Base-by-base conservation (phyloP, 2,113 vertebrate genomes). In the Lanius collurio region DNA sequence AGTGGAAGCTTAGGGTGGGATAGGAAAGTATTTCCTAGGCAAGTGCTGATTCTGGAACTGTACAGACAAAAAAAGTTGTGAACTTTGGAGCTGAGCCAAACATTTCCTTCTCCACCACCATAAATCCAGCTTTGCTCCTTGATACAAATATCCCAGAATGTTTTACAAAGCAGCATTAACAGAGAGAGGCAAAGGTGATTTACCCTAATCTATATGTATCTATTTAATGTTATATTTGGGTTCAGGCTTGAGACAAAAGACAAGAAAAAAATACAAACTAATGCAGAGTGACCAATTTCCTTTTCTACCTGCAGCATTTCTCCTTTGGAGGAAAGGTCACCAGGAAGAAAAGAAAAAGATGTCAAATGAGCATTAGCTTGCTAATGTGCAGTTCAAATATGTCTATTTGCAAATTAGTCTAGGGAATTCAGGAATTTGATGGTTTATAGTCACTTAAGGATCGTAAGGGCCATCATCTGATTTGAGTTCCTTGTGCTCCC, bases 21-120 rank as follows among this genome's bases (percentile, higher is more conserved):
- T 89, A 67, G 77, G 63, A 94, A 93, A 97, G 82, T n/a, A 50
- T 83, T 95, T 96, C 82, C 53, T 94, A 91, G 37, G 20, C 57
- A 52, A 96, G 84, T 91, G 93, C 95, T 97, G 95, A 91, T 96
- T 97, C 90, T 97, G 94, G 94, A 92, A 94, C 11, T 28, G 57
- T 70, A 94, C 70, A 53, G 52, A 90, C 39, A 91, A 94, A 97
- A 97, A 86, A 81, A 81, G 84, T 77, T 92, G 95, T 83, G 81
- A 95, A 75, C 79, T 96, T 93, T 95, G 95, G 92, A 93, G 60
- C 55, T 39, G 14, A 62, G 81, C 88, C 95, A 90, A 59, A 52
- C 11, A 13, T 52, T 59, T 77, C 19, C 22, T 81, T 83, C 76
- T 83, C 68, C 46, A 63, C 88, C 97, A 97, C 91, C 68, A 96